Base-by-base conservation (phyloP, 1,140 invertebrate genomes). In the Drosophila tristis region DNA sequence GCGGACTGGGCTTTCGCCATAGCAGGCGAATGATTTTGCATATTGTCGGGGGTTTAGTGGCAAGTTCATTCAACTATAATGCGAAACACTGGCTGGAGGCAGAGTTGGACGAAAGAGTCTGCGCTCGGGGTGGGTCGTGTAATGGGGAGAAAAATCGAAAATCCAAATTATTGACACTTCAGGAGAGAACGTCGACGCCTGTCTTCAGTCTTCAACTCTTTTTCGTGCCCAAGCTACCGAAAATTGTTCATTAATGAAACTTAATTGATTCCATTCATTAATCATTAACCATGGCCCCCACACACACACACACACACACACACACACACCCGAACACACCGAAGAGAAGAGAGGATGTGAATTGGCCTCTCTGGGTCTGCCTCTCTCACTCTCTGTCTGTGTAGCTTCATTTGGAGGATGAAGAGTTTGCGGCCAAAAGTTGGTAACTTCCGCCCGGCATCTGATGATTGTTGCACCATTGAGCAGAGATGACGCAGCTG, bases 231-330 rank as follows among this genome's bases (percentile, higher is more conserved):
- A 68, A 58, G 77, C 78, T 66, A 75, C 71, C 80, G 75, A 79
- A 86, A 90, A 86, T 90, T 86, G 82, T 90, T 90, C 82, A 80
- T 90, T 90, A 90, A 84, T 90, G 87, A 90, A 90, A 87, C 77
- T 90, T 87, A 90, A 90, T 90, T 90, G 87, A 90, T 90, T 90
- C 74, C 82, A 90, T 90, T 90, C 87, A 90, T 90, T 90, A 90
- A 90, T 90, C 87, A 90, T 90, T 80, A 90, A 61, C 54, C 58
- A 29, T 49, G 55, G 23, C 58, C 47, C 47, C 47, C 23, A n/a
- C n/a, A n/a, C n/a, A n/a, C 16, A 16, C 45, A 51, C 57, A 51
- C 29, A 29, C 29, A 31, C 7, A 8, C 29, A 31, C 29, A 31
- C 29, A 31, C 7, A 29, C 26, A 29, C 26, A 29, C 5, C 7